Conservation (phyloP, 1,140 invertebrate genomes). For the Phymorhynchus buccinoides region DNA sequence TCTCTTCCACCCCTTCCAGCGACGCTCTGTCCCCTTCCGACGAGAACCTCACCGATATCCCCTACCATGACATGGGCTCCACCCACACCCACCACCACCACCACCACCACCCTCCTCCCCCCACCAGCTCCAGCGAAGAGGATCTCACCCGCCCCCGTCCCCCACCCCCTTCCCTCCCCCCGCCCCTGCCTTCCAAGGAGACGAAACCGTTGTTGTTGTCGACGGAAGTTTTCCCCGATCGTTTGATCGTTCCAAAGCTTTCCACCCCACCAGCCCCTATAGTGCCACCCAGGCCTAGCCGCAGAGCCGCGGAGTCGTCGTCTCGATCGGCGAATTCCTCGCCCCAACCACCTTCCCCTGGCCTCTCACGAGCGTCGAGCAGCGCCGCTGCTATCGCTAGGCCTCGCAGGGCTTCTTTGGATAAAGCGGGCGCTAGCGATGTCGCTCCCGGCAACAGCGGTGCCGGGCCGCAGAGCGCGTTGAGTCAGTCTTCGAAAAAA, state of each 20-base stretch:
- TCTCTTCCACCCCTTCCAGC: slow-evolving; percentile 35
- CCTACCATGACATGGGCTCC: slow-evolving; percentile 12
- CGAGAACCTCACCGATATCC: slow-evolving; percentile 10
- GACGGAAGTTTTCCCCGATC: background rate
- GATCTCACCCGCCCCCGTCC: background rate
- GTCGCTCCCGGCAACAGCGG: background rate
- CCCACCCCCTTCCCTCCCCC: background rate
- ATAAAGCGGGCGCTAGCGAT: too few relatives aligned
- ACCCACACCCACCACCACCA: too few relatives aligned
- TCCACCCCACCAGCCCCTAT: background rate
- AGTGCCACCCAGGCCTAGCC: background rate
- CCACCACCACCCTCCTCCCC: background rate
- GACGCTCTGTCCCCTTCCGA: slow-evolving; percentile 28
- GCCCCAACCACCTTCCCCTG: background rate
- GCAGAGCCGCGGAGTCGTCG: background rate
- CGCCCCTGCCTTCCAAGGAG: background rate
- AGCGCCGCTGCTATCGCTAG: too few relatives aligned
- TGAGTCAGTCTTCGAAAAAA: background rate
- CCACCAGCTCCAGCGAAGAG: slow-evolving; percentile 22
- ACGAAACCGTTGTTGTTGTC: background rate
- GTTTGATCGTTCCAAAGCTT: background rate
- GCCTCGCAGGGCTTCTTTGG: slow-evolving; percentile 23
- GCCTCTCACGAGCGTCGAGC: background rate
- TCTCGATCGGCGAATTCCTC: background rate
- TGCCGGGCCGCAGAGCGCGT: background rate